phyloP scores from a whole-genome alignment of 2,888 invertebrate species.

The Rhagophthalmus giganteus region DNA sequence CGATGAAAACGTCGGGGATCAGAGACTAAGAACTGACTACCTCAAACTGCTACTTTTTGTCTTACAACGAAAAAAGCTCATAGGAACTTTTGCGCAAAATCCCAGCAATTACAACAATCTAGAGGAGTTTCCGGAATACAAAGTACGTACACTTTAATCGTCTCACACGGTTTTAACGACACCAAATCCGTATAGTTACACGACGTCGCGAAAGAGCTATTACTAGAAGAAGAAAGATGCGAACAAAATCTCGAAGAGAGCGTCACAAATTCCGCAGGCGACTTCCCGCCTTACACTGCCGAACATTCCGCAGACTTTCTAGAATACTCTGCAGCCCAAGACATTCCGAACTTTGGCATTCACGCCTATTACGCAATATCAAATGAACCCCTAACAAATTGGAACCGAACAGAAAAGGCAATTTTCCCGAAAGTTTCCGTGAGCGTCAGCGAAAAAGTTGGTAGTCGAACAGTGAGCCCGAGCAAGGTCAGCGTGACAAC shows the following conservation, averaged over 20 bases:
- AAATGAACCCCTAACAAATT: slow-evolving; percentile 53
- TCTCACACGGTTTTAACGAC: too few relatives aligned
- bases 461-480: background rate
- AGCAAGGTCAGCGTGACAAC: background rate
- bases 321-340: slow-evolving; percentile 56
- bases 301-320: slow-evolving; percentile 54
- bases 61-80: slow-evolving; percentile 52
- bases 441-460: background rate
- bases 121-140: slow-evolving; percentile 45
- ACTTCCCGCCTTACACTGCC: slow-evolving; percentile 46
- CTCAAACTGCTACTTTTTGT: slow-evolving; percentile 55
- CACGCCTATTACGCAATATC: slow-evolving; percentile 59
- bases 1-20: slow-evolving; percentile 41
- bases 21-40: slow-evolving; percentile 50
- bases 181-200: too few relatives aligned
- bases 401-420: slow-evolving; percentile 50
- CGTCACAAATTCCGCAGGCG: too few relatives aligned
- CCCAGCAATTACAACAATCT: slow-evolving; percentile 47
- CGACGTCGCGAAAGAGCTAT: slow-evolving; percentile 48
- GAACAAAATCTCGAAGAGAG: slow-evolving; percentile 33
- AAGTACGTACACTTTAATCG: slow-evolving; percentile 41
- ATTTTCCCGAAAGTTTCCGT: slow-evolving; percentile 47
- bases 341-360: slow-evolving; percentile 57
- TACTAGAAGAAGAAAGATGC: slow-evolving; percentile 43
- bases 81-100: slow-evolving; percentile 53